These are phyloP conservation scores for Gonatopus flavifemur DNA, from an alignment of 1,140 invertebrate species.

Conservation along the genomic window DNA sequence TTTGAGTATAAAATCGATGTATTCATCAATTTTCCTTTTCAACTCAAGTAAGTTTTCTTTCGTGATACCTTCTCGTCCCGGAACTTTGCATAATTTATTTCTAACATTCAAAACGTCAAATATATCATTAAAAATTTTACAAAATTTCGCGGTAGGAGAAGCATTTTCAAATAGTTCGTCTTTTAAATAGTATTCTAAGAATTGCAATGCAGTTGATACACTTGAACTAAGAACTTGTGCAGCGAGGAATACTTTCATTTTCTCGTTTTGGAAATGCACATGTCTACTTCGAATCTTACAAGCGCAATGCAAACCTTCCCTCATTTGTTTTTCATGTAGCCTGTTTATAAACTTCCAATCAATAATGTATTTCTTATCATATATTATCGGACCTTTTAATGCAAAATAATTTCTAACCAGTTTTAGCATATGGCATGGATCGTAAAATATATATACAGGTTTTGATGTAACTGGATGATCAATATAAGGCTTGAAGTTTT, in stretches of 20 bases:
- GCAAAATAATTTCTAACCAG: conserved; percentile 16
- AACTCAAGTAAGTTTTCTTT: conserved; percentile 1
- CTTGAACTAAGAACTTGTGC: conserved; percentile 24
- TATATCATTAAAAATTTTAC: conserved; percentile 30
- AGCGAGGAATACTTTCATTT: too few relatives aligned
- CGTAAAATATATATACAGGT: conserved; percentile 12
- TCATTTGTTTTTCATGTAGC: conserved; percentile 22
- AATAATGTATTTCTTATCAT: conserved; percentile 17
- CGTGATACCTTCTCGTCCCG: not conserved
- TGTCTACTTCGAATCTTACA: conserved; percentile 11
- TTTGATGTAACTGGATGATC: conserved; percentile 12
- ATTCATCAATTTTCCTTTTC: too few relatives aligned
- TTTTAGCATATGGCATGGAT: conserved; percentile 22
- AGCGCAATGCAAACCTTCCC: conserved; percentile 17
- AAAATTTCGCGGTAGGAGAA: conserved; percentile 25
- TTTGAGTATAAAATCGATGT: too few relatives aligned
- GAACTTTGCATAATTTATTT: conserved; percentile 21
- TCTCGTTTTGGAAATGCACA: conserved; percentile 11
- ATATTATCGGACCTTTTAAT: conserved; percentile 3
- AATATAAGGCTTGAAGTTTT: conserved; percentile 20
- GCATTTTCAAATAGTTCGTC: conserved; percentile 23
- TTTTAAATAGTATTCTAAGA: conserved; percentile 18
- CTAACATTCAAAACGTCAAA: conserved; percentile 39
- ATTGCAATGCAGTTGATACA: conserved; percentile 26
- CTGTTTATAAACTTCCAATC: conserved; percentile 25